Base-by-base conservation (phyloP, 2,113 vertebrate species). In the Oreochromis tanganicae region DNA sequence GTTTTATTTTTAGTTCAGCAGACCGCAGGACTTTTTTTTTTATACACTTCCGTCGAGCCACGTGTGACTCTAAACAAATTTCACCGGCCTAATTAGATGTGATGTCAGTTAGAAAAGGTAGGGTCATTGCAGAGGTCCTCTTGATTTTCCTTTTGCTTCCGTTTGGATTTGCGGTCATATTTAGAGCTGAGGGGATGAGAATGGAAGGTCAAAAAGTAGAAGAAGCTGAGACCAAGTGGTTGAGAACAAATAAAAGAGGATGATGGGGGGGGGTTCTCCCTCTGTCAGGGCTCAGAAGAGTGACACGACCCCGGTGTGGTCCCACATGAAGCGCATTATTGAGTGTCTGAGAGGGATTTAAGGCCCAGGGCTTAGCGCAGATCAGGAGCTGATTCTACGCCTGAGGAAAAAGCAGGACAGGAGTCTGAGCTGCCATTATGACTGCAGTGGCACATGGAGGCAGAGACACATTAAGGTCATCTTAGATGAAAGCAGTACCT, bases 291-390 rank as follows among this genome's bases (percentile, higher is more conserved):
- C 56, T 88, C 43, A 91, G 90, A 82, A 84, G 86, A 89, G 91
- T 85, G 93, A 91, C 90, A 86, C 71, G 48, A 83, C 84, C 89
- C 71, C 41, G 4, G 79, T 92, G 92, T 93, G 88, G 89, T 85
- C 89, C 87, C 88, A 89, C 94, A 88, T 32, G 83, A n/a, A 90
- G 90, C 24, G 81, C 59, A 93, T 89, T 93, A 95, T 89, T 90
- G 92, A 85, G 83, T 63, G 63, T 94, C 94, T 95, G 92, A 93
- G 92, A 90, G 91, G 94, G 93, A 90, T 95, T 96, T 95, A 93
- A 88, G 73, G 84, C 83, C 55, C 80, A 43, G 85, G 86, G 95
- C 91, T 95, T 95, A 94, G 21, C 43, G 50, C 92, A 91, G 94
- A 96, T 96, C 90, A 92, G 92, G 86, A 85, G 2, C 84, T 85